phyloP scores from a whole-genome alignment of 2,888 invertebrate species.

The Callosobruchus maculatus region DNA sequence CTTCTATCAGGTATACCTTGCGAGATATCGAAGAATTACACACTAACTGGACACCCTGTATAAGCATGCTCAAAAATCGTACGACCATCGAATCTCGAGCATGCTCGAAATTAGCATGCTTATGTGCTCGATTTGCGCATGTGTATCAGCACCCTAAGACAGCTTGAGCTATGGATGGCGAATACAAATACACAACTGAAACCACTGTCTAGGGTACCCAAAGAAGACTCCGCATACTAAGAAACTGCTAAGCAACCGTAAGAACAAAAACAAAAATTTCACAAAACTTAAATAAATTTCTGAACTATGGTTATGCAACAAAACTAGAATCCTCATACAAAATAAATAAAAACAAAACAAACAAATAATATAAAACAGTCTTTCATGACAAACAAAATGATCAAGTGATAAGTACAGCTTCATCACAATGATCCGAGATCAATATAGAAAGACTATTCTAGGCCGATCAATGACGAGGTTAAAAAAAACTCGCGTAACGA shows the following conservation, averaged over 20 bases:
- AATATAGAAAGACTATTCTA: conserved; percentile 1
- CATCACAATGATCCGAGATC: conserved; percentile 3
- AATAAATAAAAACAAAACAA: conserved; percentile 3
- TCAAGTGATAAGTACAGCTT: conserved; percentile 6
- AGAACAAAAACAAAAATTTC: background rate
- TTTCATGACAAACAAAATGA: conserved; percentile 8
- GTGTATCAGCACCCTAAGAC: too few relatives aligned
- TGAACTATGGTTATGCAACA: background rate
- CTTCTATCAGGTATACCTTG: too few relatives aligned
- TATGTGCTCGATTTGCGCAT: too few relatives aligned
- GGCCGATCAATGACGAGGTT: background rate
- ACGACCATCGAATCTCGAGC: too few relatives aligned
- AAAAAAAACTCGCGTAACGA: background rate
- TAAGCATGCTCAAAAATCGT: too few relatives aligned
- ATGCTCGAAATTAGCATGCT: too few relatives aligned
- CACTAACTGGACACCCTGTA: too few relatives aligned
- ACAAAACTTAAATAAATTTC: background rate
- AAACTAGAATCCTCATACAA: background rate
- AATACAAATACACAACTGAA: too few relatives aligned
- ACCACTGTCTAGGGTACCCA: background rate
- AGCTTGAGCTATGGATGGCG: too few relatives aligned
- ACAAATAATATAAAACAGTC: conserved; percentile 11
- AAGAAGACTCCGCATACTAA: background rate
- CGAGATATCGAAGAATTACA: too few relatives aligned
- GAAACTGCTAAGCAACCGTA: background rate